Conservation (phyloP, 37 sponge, comb jelly and placozoan genomes). For the Crambe crambe region DNA sequence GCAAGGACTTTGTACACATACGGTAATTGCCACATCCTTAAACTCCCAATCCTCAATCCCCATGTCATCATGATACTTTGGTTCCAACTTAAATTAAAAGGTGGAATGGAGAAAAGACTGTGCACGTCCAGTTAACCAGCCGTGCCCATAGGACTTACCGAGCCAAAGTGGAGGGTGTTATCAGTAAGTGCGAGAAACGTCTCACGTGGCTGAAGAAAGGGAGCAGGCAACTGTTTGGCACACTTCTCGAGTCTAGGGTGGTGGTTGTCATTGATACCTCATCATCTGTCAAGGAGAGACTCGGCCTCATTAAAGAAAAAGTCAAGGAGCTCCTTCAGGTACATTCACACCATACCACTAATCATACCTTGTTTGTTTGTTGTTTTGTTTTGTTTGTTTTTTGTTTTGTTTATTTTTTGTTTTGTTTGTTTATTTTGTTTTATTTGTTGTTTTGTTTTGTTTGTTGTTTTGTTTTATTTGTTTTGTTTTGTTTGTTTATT, state of each 20-base stretch:
- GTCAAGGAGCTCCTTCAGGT: slow-evolving; percentile 63
- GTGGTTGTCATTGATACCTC: slow-evolving; percentile 81
- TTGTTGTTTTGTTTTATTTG: no score
- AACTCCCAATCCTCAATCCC: neutral
- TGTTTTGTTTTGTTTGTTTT: no score
- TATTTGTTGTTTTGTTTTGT: no score
- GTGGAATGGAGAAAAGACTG: slow-evolving; percentile 39
- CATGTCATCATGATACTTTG: neutral
- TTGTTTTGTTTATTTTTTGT: no score
- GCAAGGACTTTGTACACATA: slow-evolving; percentile 79
- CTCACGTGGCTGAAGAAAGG: slow-evolving; percentile 78
- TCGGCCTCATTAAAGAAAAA: slow-evolving; percentile 76
- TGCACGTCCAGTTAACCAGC: slow-evolving; percentile 65
- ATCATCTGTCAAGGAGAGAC: slow-evolving; percentile 68
- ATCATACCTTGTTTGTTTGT: no score
- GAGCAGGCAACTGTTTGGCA: slow-evolving; percentile 92
- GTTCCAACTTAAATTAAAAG: neutral
- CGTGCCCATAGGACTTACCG: slow-evolving; percentile 17
- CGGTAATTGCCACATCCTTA: slow-evolving; percentile 31
- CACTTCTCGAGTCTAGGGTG: slow-evolving; percentile 74
- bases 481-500: no score
- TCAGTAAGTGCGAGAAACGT: slow-evolving; percentile 37
- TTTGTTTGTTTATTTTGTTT: no score
- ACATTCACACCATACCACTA: no score
- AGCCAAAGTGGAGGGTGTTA: slow-evolving; percentile 26